Conservation (phyloP, 2,113 vertebrate genomes). For the Tragulus kanchil region DNA sequence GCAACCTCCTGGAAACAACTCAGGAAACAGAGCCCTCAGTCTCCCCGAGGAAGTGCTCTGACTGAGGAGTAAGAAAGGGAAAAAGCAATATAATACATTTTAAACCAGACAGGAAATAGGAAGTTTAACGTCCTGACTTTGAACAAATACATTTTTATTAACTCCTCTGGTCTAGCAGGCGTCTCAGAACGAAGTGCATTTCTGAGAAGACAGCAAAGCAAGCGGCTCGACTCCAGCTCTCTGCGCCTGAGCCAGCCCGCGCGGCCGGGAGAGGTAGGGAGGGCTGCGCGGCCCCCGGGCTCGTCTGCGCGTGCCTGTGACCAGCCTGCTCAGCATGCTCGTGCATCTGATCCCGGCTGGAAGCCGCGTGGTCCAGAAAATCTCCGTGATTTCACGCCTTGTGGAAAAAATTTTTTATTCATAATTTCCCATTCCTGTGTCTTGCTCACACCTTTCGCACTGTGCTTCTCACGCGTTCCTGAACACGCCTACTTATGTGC, state of each 20-base stretch:
- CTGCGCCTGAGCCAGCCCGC: no score
- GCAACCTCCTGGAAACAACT: not conserved
- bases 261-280: rapidly evolving
- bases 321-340: rapidly evolving
- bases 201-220: not conserved
- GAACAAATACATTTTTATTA: not conserved
- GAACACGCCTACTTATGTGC: not conserved
- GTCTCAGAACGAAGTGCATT: not conserved
- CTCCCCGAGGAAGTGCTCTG: not conserved
- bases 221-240: rapidly evolving
- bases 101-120: not conserved
- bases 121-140: not conserved
- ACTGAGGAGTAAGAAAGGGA: not conserved
- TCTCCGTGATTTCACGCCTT: not conserved
- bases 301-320: rapidly evolving
- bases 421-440: not conserved
- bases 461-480: rapidly evolving
- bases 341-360: not conserved
- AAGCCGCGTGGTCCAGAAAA: not conserved
- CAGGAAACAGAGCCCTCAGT: rapidly evolving
- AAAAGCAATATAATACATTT: not conserved
- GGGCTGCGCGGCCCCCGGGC: not conserved
- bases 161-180: not conserved
- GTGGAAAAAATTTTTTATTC: not conserved
- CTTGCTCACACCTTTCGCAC: not conserved